Evolutionary conservation across 2,113 vertebrate species (phyloP), one percentile per base, ranked within the genome.

Genomic region (Cheilinus undulatus): DNA sequence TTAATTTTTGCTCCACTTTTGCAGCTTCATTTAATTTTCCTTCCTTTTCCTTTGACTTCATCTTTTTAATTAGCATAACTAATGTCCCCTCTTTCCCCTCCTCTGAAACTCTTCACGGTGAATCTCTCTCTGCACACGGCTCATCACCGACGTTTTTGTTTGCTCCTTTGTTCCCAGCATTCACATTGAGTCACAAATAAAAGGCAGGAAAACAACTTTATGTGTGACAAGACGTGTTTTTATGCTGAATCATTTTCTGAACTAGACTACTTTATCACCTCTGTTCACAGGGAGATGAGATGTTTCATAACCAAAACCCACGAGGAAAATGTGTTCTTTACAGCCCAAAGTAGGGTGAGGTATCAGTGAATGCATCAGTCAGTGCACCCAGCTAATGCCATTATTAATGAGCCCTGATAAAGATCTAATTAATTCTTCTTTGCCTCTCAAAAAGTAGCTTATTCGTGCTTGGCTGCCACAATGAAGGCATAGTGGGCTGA

Each of bases 51-150:
- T 71, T 81, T 72, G 70, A 65, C 69, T 82, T 79, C 65, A 51
- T 86, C 63, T 79, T 86, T 79, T 85, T 72, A 85, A 89, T 90
- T 85, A 84, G 80, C 83, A 84, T 83, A 78, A 80, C 78, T 85
- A 86, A 82, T 86, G 71, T 69, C 73, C 74, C 69, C 66, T 76
- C 45, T 49, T 62, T 62, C 53, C 54, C 32, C 48, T 61, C 67
- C 40, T 74, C 53, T 51, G 38, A 52, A 74, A 59, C 69, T 60
- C 73, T 66, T 66, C 79, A 72, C 36, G 27, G 64, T 59, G 62
- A 43, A 81, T 74, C 58, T 82, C 57, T 73, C 48, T 34, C 34
- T 10, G 34, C 78, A 60, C 74, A 58, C 62, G 56, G 64, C 66
- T 85, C 69, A 40, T 76, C 58, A 63, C 30, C 49, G 65, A 62